phyloP scores from a whole-genome alignment of 2,888 invertebrate genomes.

The Odontomyia ornata region DNA sequence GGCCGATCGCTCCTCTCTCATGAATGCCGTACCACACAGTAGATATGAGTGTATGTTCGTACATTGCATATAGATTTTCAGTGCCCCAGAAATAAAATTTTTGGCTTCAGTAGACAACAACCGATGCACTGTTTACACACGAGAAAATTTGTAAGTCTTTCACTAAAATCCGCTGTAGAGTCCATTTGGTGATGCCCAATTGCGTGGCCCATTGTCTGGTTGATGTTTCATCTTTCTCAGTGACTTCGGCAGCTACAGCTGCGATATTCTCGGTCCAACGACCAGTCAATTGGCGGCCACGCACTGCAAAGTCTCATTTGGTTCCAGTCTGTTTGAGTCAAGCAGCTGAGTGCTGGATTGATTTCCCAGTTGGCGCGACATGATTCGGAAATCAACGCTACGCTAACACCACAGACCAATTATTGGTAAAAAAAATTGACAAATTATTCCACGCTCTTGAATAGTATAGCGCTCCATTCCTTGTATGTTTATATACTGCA shows the following conservation, averaged over 20 bases:
- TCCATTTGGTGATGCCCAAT: conserved; percentile 46
- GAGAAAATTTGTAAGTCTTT: too few relatives aligned
- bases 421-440: not conserved
- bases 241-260: conserved; percentile 38
- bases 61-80: not conserved
- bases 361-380: conserved; percentile 45
- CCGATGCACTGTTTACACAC: too few relatives aligned
- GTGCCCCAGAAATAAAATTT: not conserved
- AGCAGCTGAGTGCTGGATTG: too few relatives aligned
- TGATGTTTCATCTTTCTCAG: conserved; percentile 42
- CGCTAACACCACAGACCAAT: not conserved
- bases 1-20: not conserved
- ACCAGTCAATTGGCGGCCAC: too few relatives aligned
- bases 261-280: conserved; percentile 46
- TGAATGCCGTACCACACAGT: not conserved
- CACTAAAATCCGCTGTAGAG: too few relatives aligned
- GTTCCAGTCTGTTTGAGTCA: too few relatives aligned
- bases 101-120: conserved; percentile 26
- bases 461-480: too few relatives aligned
- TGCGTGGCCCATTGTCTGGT: conserved; percentile 47
- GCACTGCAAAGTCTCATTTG: too few relatives aligned
- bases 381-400: not conserved
- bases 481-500: too few relatives aligned
- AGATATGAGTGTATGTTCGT: not conserved
- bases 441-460: not conserved